Base-by-base conservation (phyloP, 2,113 vertebrate species). In the Xiphophorus couchianus region DNA sequence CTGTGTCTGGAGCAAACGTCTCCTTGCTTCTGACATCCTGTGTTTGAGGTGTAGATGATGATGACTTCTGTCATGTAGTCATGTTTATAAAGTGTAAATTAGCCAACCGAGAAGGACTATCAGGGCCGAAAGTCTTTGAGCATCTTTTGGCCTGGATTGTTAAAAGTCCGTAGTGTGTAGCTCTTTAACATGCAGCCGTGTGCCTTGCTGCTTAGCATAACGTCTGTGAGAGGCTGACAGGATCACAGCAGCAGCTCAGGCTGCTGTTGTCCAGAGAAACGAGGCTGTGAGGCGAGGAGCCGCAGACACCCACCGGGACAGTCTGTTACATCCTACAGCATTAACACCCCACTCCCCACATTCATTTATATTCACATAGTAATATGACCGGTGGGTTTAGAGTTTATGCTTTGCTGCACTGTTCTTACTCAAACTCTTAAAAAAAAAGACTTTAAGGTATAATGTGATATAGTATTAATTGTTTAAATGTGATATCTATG, bases 131-230 rank as follows among this genome's bases (percentile, higher is more conserved):
- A 62, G 31, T 68, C 71, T 69, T 60, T 0, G 9, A 27, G 0
- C 66, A 39, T 13, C 15, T 58, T 51, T 63, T 44, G 42, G 62
- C 39, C 39, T 33, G 19, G 51, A 69, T 60, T 79, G n/a, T 73
- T 27, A 13, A 67, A 42, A 54, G 48, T 64, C 35, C 48, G 51
- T 73, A 62, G 68, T 44, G 22, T 71, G 51, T 31, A 15, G 64
- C 65, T 62, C 19, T 73, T 37, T 73, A 66, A 71, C 66, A 78
- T 86, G 74, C 64, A 68, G 69, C 14, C 19, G 69, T 83, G 80
- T 82, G 83, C 75, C 79, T 84, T 69, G 82, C 64, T 82, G 82
- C 31, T 82, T 60, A 80, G 71, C 77, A 71, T 76, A 80, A 80
- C 66, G 73, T 85, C 68, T 89, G 80, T 78, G 61, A 70, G 74